Evolutionary conservation across 1,140 invertebrate species (phyloP), one percentile per base, ranked within the genome.

Genomic region (Hycleus phaleratus): DNA sequence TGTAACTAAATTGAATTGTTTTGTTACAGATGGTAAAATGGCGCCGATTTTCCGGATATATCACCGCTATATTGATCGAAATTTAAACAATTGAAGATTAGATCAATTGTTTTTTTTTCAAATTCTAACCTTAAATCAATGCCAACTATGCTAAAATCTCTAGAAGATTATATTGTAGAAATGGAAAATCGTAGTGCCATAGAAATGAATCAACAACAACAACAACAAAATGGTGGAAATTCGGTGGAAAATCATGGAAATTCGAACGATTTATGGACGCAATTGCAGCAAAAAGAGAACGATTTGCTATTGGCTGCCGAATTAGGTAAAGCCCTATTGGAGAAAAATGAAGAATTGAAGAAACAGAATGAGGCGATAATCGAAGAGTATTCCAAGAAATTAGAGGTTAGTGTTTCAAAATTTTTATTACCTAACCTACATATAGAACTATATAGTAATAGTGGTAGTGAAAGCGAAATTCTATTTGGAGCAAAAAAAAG

Each of bases 221-320:
- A 67, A 62, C 64, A 68, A 70, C 57, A 62, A 66, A 47, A 59
- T 62, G 54, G 56, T 54, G 10, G 61, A 63, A 18, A 18, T 18
- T 18, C 18, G 18, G 18, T 18, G 18, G 18, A 18, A 18, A 18
- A 18, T 18, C 18, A 18, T 18, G 18, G 18, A 71, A 52, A 18
- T 65, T 75, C 78, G 47, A 78, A 79, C 38, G 81, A 93, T 72
- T 79, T 95, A 0, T 85, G 85, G 79, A 83, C 84, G 11, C 85
- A 93, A 69, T 76, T 98, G 18, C 90, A 89, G 63, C 90, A 94
- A 75, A 95, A 96, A 71, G 94, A 97, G 68, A 86, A 88, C 59
- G 94, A 97, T 71, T 81, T 97, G 8, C 83, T 94, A 24, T 77
- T 97, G 48, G 94, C 95, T 0, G 95, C 95, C 1, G 93, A 97